These are phyloP conservation scores for Pegoplata infirma DNA, from an alignment of 2,888 invertebrate species.

Conservation along the genomic window DNA sequence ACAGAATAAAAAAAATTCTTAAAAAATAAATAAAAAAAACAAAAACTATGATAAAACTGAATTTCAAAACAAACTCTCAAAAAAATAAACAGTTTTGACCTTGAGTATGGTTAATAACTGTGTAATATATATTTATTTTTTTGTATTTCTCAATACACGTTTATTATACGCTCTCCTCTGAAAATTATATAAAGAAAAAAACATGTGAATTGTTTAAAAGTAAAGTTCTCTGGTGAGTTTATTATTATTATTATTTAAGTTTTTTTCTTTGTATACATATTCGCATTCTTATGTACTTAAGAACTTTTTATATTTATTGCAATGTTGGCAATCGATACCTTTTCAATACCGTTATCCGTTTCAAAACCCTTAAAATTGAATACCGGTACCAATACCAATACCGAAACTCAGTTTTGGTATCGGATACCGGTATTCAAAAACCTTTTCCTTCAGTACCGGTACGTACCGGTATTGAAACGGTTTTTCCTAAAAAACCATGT, in stretches of 20 bases:
- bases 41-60: conserved; percentile 72
- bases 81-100: conserved; percentile 78
- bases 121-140: conserved; percentile 50
- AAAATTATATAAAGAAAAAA: neutral
- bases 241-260: neutral
- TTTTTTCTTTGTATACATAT: neutral
- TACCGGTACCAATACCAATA: too few relatives aligned
- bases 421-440: too few relatives aligned
- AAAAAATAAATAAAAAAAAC: conserved; percentile 3
- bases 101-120: conserved; percentile 74
- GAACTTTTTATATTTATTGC: too few relatives aligned
- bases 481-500: too few relatives aligned
- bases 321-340: too few relatives aligned
- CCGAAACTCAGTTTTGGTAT: too few relatives aligned
- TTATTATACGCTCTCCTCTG: neutral
- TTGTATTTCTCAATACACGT: neutral
- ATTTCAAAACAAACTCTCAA: conserved; percentile 76
- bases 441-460: too few relatives aligned
- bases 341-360: too few relatives aligned
- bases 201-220: neutral
- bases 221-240: conserved; percentile 2
- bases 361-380: too few relatives aligned
- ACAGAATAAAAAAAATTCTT: conserved; percentile 9
- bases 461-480: too few relatives aligned
- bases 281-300: neutral